These are phyloP conservation scores for Notothenia rossii DNA, from an alignment of 2,113 vertebrate genomes.

Conservation along the genomic window DNA sequence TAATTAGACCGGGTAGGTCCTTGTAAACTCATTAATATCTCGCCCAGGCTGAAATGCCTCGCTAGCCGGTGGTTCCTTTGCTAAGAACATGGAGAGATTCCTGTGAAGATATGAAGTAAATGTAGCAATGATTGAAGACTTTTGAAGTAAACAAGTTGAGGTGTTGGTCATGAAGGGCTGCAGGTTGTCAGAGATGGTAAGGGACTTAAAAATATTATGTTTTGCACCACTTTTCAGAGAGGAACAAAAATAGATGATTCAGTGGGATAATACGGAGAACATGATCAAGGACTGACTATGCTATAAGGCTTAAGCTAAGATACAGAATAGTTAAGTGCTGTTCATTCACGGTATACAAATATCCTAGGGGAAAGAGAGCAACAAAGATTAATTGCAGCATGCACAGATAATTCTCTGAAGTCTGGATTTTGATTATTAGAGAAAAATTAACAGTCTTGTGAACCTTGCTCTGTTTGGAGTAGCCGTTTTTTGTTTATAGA, in stretches of 20 bases:
- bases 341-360: not conserved
- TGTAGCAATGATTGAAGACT: constrained; percentile 26
- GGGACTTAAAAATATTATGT: not conserved
- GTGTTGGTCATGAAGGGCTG: constrained; percentile 25
- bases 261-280: not conserved
- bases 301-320: not conserved
- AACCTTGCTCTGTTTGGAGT: not conserved
- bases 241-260: not conserved
- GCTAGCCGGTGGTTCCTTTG: constrained; percentile 52
- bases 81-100: constrained; percentile 28
- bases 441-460: not conserved
- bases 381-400: not conserved
- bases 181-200: not conserved
- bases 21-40: constrained; percentile 88
- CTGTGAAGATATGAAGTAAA: constrained; percentile 29
- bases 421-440: not conserved
- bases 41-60: constrained; percentile 72
- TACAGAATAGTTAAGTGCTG: not conserved
- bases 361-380: no score
- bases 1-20: constrained; percentile 86
- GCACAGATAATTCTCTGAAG: not conserved
- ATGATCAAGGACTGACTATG: not conserved
- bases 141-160: constrained; percentile 21
- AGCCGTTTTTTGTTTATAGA: no score
- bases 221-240: constrained; percentile 13